Evolutionary conservation across 1,140 invertebrate genomes (phyloP).

Genomic region (Fopius arisanus): DNA sequence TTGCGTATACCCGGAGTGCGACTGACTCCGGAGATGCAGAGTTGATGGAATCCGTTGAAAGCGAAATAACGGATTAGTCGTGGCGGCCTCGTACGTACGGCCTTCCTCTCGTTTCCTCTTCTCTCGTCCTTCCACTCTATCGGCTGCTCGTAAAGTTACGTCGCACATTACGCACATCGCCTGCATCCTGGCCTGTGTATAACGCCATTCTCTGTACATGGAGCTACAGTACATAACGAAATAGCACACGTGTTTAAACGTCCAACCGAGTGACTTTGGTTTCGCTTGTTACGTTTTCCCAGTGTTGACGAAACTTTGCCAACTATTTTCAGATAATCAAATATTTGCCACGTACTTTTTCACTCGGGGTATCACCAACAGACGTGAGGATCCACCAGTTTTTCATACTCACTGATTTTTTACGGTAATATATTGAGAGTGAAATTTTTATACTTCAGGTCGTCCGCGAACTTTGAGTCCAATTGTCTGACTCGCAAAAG

Average conservation of each 20-base stretch:
- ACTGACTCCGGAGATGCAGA: slow-evolving; percentile 19
- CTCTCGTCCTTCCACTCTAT: slow-evolving; percentile 29
- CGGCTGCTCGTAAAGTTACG: slow-evolving; percentile 40
- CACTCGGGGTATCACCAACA: too few species aligned
- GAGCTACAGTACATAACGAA: slow-evolving; percentile 15
- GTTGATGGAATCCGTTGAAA: slow-evolving; percentile 16
- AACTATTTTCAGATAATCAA: neutral
- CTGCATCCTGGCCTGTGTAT: slow-evolving; percentile 32
- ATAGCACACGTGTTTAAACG: slow-evolving; percentile 10
- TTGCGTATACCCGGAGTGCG: slow-evolving; percentile 19
- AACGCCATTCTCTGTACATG: neutral
- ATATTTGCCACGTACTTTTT: neutral
- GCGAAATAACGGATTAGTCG: slow-evolving; percentile 30
- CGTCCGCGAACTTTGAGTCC: too few species aligned
- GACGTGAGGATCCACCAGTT: too few species aligned
- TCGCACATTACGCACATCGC: slow-evolving; percentile 38
- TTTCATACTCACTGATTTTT: too few species aligned
- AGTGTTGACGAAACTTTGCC: neutral
- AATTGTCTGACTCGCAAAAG: too few species aligned
- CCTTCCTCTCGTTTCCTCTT: slow-evolving; percentile 30
- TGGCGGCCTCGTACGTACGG: slow-evolving; percentile 27
- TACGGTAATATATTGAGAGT: too few species aligned
- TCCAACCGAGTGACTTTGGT: neutral
- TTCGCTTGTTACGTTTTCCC: neutral
- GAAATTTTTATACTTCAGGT: too few species aligned